Base-by-base conservation (phyloP, 2,797 vertebrate species). In the Argyrosomus regius region DNA sequence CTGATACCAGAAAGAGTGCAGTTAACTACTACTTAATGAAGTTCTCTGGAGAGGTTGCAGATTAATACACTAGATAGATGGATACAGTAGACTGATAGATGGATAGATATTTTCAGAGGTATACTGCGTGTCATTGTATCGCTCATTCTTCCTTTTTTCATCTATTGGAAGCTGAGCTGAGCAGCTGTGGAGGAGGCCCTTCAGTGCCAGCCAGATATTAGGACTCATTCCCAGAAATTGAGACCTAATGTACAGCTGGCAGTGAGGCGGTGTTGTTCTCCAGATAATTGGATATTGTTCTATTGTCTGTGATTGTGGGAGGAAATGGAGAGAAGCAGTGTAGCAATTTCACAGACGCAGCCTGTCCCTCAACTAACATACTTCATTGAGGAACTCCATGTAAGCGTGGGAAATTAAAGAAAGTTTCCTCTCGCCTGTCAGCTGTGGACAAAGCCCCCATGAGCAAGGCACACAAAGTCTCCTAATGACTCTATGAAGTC, bases 231-330 rank as follows among this genome's bases (percentile, higher is more conserved):
- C 84, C 89, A 83, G 89, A 91, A 92, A 80, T 67, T 56, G 81
- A 90, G 68, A 60, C 61, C 77, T 78, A 76, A 82, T 70, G 86
- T 85, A 82, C 87, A 89, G 86, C 90, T 88, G 91, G 87, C 84
- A 60, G 74, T 7, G 80, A 43, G 73, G 57, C 57, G 14, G 59
- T 5, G 66, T 78, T 77, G 81, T 67, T 77, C 69, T 28, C 39
- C 67, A 62, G 50, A 91, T 90, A 89, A 90, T 89, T 90, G 78
- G 85, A 90, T 85, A 89, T 89, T 90, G 86, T 89, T 89, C 82
- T 50, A 71, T 86, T 85, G 78, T 83, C 77, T 31, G 74, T 80
- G 82, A 87, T 81, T 76, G 86, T 66, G 76, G 68, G 45, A 57
- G 78, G 64, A 76, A 81, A 76, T 57, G 49, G 79, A 86, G 49